Evolutionary conservation across 2,797 vertebrate species (phyloP), one percentile per base, ranked within the genome.

Genomic region (Coluber constrictor): DNA sequence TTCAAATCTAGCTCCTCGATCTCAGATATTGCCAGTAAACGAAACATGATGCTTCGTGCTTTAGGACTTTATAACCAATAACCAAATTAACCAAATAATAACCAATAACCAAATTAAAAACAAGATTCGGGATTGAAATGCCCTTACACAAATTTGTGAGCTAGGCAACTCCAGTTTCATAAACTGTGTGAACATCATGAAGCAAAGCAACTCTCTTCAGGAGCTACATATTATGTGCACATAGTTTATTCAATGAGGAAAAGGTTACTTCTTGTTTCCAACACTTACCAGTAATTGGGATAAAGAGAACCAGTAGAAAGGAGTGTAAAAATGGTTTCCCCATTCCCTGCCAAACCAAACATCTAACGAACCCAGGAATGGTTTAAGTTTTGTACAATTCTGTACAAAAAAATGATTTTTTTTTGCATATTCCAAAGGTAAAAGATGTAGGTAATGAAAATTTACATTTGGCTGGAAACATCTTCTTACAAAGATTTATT

Each of bases 391-490:
- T 74, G 70, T 29, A 23, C 92, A 92, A 61, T 95, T 60, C 93
- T 93, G 12, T 56, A 57, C 10, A 91, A 91, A 83, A 90, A 57
- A 91, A 95, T 79, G 96, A 94, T 97, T n/a, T 94, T 60, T 96
- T 66, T 57, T 95, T 96, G 95, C 89, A 43, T 96, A 95, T 96
- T 97, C 94, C 43, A 0, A 95, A 95, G 95, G 0, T 51, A 95
- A 97, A 66, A 94, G 90, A 95, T 93, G 96, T 94, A 96, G 93
- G 94, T 94, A 96, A 95, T 96, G 96, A 87, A 86, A 90, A 96
- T 92, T 96, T 96, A 96, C 92, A 94, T 95, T 96, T 97, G 96
- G 95, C 95, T 97, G 97, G 94, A 96, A 97, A 97, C 94, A 96
- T 94, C 96, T 96, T 92, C 92, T 92, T 94, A 96, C 47, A 37